A percentile compares a stretch with the other conserved stretches of the same genome.
These are phyloP conservation scores for Leucoraja erinaceus DNA, from an alignment of 2,113 vertebrate genomes.

Conservation along the genomic window DNA sequence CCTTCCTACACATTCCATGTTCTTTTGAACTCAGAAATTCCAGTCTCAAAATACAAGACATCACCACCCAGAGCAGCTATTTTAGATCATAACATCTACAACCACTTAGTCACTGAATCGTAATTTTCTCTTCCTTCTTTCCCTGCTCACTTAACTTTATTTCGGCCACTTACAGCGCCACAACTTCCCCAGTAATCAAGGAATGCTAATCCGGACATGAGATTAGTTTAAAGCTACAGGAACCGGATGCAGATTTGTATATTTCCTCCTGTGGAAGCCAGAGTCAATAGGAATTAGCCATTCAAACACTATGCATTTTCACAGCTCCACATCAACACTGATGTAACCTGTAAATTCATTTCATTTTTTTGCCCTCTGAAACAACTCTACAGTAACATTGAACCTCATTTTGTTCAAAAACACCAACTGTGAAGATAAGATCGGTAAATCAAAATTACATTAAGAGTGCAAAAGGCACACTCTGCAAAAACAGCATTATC, in stretches of 20 bases:
- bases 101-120: background rate
- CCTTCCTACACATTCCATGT: too few relatives aligned
- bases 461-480: background rate
- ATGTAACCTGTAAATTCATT: background rate
- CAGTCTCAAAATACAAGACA: background rate
- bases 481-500: background rate
- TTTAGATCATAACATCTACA: background rate
- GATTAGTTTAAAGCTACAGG: background rate
- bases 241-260: background rate
- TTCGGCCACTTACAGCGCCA: background rate
- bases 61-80: background rate
- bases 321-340: background rate
- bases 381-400: background rate
- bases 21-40: background rate
- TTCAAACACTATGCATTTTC: background rate
- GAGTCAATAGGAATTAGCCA: background rate
- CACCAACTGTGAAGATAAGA: conserved; percentile 9
- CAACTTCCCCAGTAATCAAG: background rate
- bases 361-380: background rate
- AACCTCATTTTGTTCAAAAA: background rate
- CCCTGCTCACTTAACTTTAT: background rate
- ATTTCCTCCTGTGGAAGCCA: background rate
- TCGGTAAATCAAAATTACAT: background rate
- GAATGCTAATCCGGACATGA: background rate
- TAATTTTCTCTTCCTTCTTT: too few relatives aligned